Evolutionary conservation across 2,888 invertebrate species (phyloP), one percentile per base, ranked within the genome.

Genomic region (Metalampra italica): DNA sequence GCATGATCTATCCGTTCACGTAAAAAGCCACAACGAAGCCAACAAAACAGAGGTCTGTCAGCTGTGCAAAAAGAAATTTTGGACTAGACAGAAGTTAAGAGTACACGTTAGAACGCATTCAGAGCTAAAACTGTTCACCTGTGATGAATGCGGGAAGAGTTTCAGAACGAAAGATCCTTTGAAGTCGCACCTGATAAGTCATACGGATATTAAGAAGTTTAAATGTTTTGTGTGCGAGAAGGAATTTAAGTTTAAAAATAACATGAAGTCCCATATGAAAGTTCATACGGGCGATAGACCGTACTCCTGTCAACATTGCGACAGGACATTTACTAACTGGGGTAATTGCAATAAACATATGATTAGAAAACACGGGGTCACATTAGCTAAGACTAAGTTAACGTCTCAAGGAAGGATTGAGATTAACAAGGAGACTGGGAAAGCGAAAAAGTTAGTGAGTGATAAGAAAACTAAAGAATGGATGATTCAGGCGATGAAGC

Each of bases 301-400:
- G 0, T 94, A 93, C 66, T 91, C 92, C 0, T 94, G 94, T 58
- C 62, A 88, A 22, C 91, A 92, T 54, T 94, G 94, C 66, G 90
- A 92, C 61, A 54, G 60, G 15, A 60, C 92, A 57, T 94, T 93
- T 60, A 93, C 93, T 1, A 93, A 93, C 72, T 93, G 93, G 92
- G 92, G 93, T 3, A 94, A 94, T 77, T 93, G 93, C 62, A 93
- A 93, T 68, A 93, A 94, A 62, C 93, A 94, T 64, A 93, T 93
- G 92, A 93, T 92, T 71, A 82, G 93, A 14, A 83, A 92, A 14
- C 93, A 93, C 61, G 91, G 92, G 14, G 84, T 61, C 49, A 54
- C 47, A 49, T 53, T 60, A 8, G 60, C 66, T 1, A 67, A 64
- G 32, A 62, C 60, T 13, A 66, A 85, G 34, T 80, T 82, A 14